A percentile compares a stretch with the other conserved stretches of the same genome.
These are phyloP conservation scores for Gymnosoma rotundatum DNA, from an alignment of 2,888 invertebrate genomes.

Conservation along the genomic window DNA sequence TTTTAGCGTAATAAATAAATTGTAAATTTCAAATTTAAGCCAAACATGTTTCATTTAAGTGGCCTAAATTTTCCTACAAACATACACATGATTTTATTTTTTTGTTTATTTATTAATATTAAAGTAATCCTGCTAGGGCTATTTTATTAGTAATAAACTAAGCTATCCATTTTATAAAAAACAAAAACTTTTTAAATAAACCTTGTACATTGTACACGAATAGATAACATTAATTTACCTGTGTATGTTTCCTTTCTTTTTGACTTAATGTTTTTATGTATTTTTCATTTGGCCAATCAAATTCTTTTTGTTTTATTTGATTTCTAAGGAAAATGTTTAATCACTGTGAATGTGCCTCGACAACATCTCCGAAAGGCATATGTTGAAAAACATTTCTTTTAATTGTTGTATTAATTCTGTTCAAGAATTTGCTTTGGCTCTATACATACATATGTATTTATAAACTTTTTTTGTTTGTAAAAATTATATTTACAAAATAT, in stretches of 20 bases:
- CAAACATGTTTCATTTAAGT: slow-evolving; percentile 9
- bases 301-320: slow-evolving; percentile 73
- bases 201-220: slow-evolving; percentile 31
- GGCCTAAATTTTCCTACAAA: slow-evolving; percentile 5
- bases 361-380: slow-evolving; percentile 54
- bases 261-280: slow-evolving; percentile 43
- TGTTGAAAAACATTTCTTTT: slow-evolving; percentile 43
- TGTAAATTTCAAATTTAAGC: slow-evolving; percentile 23
- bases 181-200: background rate
- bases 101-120: background rate
- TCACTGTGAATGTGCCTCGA: slow-evolving; percentile 60
- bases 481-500: slow-evolving; percentile 57
- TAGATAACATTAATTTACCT: slow-evolving; percentile 25
- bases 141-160: slow-evolving; percentile 35
- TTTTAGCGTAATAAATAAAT: slow-evolving; percentile 12
- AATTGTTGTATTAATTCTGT: slow-evolving; percentile 73
- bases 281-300: slow-evolving; percentile 72
- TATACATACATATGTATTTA: slow-evolving; percentile 15
- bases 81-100: slow-evolving; percentile 24
- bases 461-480: slow-evolving; percentile 15
- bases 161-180: slow-evolving; percentile 4
- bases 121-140: slow-evolving; percentile 25
- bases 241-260: slow-evolving; percentile 32
- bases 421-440: slow-evolving; percentile 74
- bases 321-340: slow-evolving; percentile 53